A percentile compares a stretch with the other conserved stretches of the same genome.
phyloP scores from a whole-genome alignment of 1,140 invertebrate species.

The Ceratitis capitata region DNA sequence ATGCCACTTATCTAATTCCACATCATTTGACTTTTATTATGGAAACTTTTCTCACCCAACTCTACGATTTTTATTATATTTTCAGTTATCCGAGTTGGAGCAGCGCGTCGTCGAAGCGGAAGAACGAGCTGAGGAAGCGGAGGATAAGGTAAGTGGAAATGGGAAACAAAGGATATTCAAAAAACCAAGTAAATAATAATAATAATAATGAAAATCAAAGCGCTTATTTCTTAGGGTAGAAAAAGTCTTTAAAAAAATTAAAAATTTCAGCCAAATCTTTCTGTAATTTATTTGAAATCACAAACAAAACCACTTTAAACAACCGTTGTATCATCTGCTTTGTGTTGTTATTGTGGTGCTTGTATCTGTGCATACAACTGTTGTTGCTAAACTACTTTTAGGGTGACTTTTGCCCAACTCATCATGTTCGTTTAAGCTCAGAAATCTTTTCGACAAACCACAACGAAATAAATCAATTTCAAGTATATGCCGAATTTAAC shows the following conservation, averaged over 20 bases:
- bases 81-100: slow-evolving; percentile 90
- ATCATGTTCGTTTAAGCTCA: background rate
- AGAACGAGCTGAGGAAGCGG: slow-evolving; percentile 87
- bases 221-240: background rate
- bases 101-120: slow-evolving; percentile 90
- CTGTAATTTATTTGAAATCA: background rate
- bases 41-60: slow-evolving; percentile 9
- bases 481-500: background rate
- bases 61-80: slow-evolving; percentile 67
- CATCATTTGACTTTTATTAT: slow-evolving; percentile 35
- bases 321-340: background rate
- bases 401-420: background rate
- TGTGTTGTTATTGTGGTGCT: background rate
- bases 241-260: background rate
- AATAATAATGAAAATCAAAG: background rate
- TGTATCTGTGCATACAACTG: background rate
- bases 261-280: background rate
- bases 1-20: slow-evolving; percentile 34
- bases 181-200: background rate
- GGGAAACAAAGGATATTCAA: background rate
- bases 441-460: background rate
- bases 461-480: slow-evolving; percentile 3
- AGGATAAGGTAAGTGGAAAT: slow-evolving; percentile 84
- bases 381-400: background rate
- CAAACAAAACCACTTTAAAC: background rate